Percentiles rank a stretch among this genome's conserved stretches.
Conservation (phyloP, 2,113 vertebrate species). For the Notothenia coriiceps region DNA sequence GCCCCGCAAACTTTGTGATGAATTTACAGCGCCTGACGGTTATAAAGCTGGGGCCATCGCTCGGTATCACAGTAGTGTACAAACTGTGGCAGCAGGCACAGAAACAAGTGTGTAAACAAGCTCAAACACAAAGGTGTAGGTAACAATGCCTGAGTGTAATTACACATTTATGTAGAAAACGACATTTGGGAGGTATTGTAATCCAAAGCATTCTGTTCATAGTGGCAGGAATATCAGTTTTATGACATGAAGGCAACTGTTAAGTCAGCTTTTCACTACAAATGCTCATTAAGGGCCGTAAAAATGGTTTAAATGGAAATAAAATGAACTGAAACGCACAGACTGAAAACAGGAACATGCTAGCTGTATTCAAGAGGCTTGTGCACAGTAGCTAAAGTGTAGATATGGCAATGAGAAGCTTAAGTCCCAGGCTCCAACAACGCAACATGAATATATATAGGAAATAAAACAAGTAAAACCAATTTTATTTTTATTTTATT, state of each 20-base stretch:
- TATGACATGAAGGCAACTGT: not conserved
- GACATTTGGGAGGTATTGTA: not conserved
- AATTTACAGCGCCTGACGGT: constrained; percentile 48
- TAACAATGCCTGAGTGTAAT: not conserved
- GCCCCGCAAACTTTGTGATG: constrained; percentile 36
- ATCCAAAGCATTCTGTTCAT: not conserved
- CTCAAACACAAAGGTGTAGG: not conserved
- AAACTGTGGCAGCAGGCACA: not conserved
- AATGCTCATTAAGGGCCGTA: no score
- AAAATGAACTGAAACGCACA: no score
- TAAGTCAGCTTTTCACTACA: not conserved
- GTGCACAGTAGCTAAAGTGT: no score
- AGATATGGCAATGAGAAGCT: no score
- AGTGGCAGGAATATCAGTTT: not conserved
- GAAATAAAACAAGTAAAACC: no score
- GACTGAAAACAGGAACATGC: no score
- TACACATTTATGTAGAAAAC: not conserved
- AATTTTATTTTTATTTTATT: no score
- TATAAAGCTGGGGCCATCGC: constrained; percentile 30
- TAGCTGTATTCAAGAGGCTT: no score
- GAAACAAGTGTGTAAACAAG: not conserved
- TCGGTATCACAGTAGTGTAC: constrained; percentile 23
- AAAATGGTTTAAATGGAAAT: no score
- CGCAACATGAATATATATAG: no score
- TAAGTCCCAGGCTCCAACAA: no score